Conservation (phyloP, 2,113 vertebrate genomes). For the Centropus unirufus region DNA sequence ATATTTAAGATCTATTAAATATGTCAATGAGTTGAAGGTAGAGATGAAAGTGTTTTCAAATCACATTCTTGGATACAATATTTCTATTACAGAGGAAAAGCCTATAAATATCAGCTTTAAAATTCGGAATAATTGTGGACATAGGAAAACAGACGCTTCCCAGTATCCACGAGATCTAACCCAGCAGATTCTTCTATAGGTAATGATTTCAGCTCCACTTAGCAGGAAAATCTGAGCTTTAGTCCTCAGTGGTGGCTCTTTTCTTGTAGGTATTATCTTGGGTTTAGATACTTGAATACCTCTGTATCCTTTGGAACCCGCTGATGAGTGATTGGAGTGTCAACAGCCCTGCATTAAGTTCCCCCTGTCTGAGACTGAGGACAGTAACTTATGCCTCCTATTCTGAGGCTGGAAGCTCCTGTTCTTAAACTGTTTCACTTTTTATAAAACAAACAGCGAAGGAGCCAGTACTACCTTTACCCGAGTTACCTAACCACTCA, state of each 20-base stretch:
- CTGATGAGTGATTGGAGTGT: background rate
- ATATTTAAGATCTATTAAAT: background rate
- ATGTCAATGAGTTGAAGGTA: background rate
- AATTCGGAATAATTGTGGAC: background rate
- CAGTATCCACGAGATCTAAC: background rate
- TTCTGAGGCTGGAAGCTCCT: background rate
- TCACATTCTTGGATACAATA: background rate
- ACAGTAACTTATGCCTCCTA: background rate
- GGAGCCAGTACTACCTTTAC: background rate
- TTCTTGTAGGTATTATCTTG: background rate
- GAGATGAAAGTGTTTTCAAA: background rate
- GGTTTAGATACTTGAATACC: background rate
- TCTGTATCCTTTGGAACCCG: background rate
- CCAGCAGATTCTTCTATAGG: background rate
- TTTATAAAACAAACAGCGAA: background rate
- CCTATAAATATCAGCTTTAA: background rate
- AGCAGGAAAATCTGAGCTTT: background rate
- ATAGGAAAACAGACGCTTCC: background rate
- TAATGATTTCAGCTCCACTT: background rate
- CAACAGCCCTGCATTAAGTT: background rate
- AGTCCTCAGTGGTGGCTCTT: background rate
- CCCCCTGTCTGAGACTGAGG: background rate
- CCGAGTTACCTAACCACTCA: background rate
- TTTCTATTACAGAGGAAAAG: background rate
- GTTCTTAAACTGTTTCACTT: constrained; percentile 10